Evolutionary conservation across 2,113 vertebrate species (phyloP).

Genomic region (pig (Sus scrofa)): DNA sequence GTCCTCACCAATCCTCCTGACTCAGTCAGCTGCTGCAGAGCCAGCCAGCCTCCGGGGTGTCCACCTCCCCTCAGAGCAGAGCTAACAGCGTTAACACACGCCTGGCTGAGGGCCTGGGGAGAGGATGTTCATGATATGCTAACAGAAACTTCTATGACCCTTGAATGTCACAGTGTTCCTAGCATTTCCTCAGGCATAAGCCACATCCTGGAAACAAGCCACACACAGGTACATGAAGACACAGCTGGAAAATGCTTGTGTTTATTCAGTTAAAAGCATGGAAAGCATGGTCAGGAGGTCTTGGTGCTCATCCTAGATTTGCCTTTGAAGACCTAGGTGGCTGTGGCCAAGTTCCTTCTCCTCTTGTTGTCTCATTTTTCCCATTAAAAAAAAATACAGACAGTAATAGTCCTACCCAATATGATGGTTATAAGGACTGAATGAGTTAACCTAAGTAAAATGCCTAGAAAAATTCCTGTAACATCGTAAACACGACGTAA

Average conservation of each 20-base stretch:
- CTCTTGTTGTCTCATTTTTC: background rate
- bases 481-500: background rate
- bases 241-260: background rate
- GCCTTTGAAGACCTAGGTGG: background rate
- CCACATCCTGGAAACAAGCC: slow-evolving; percentile 28
- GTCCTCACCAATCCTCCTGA: background rate
- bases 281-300: background rate
- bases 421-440: background rate
- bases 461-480: background rate
- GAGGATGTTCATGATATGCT: slow-evolving; percentile 23
- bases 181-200: slow-evolving; percentile 50
- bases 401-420: background rate
- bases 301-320: background rate
- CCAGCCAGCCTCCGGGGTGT: background rate
- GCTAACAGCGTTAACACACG: slow-evolving; percentile 26
- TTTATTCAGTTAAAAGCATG: background rate
- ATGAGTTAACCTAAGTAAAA: background rate
- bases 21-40: background rate
- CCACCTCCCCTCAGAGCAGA: background rate
- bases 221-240: background rate
- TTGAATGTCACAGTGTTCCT: background rate
- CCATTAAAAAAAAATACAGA: slow-evolving; percentile 17
- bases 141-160: slow-evolving; percentile 32
- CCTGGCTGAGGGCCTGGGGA: background rate
- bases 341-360: background rate